phyloP scores from a whole-genome alignment of 2,888 invertebrate genomes.

The Drosophila subquinaria region DNA sequence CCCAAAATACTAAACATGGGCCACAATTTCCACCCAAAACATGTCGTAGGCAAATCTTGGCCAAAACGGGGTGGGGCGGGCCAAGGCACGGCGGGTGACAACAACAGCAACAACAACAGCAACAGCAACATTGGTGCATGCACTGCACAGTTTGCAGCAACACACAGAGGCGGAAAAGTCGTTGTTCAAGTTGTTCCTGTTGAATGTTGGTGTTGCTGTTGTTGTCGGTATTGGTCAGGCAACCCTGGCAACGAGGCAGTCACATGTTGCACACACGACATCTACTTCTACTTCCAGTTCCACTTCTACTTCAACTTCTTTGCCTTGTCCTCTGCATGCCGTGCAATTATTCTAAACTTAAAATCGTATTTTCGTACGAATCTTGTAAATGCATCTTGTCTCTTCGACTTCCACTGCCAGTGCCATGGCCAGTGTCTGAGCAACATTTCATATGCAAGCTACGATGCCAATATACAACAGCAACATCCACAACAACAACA shows the following conservation, averaged over 20 bases:
- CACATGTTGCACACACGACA: constrained; percentile 65
- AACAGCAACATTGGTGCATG: constrained; percentile 17
- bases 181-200: constrained; percentile 75
- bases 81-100: constrained; percentile 21
- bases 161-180: constrained; percentile 77
- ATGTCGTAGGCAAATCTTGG: constrained; percentile 66
- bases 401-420: constrained; percentile 42
- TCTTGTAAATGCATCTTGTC: constrained; percentile 81
- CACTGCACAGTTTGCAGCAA: constrained; percentile 33
- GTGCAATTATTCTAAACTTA: constrained; percentile 83
- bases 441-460: constrained; percentile 73
- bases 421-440: constrained; percentile 41
- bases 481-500: constrained; percentile 10
- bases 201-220: constrained; percentile 52
- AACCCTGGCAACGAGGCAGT: constrained; percentile 16
- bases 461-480: constrained; percentile 37
- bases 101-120: neutral
- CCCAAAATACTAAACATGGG: constrained; percentile 50
- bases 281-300: constrained; percentile 3
- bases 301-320: constrained; percentile 3
- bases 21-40: constrained; percentile 78
- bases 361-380: constrained; percentile 82
- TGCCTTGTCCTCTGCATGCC: constrained; percentile 72
- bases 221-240: constrained; percentile 66
- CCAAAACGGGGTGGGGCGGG: constrained; percentile 31